Base-by-base conservation (phyloP, 2,113 vertebrate genomes). In the Salvelinus sp. region DNA sequence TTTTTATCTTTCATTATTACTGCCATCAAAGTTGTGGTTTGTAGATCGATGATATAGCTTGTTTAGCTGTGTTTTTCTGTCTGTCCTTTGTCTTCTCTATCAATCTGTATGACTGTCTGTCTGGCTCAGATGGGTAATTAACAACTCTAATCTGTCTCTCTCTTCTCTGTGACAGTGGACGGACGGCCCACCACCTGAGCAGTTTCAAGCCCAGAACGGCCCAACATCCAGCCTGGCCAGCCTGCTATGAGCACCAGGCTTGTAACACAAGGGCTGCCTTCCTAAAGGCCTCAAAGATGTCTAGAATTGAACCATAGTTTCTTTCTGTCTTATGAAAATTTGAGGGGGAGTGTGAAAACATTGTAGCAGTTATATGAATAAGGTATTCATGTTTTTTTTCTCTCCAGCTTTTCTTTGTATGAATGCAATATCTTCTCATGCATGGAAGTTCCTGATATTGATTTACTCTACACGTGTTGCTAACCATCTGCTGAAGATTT, bases 211-310 rank as follows among this genome's bases (percentile, higher is more conserved):
- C 62, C 97, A 98, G 91, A 98, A 98, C 0, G 96, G 96, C 81
- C 97, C 97, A 68, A 98, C 95, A 84, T 98, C 96, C 91, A 98
- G 97, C 92, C 94, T 98, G 72, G 96, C 96, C 82, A 98, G 96
- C 70, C 94, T 98, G 78, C 93, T 98, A 90, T 98, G 85, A 91
- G 82, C 71, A 66, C 25, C 6, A 22, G 64, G 64, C 22, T 25
- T 25, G 64, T 66, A 13, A 27, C 25, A 27, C 64, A 66, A 66
- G 25, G 23, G 25, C 64, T 66, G 9, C 25, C 64, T 27, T 13
- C 10, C n/a, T 63, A 25, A 22, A 5, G 23, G 62, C 82, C 76
- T 82, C 79, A 70, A 28, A 66, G 73, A 75, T 77, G 60, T 73
- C 18, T 64, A 75, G 66, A 76, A 69, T 81, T 82, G 57, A 78